phyloP scores from a whole-genome alignment of 2,888 invertebrate genomes.

The Venustoraphidia nigricollis region DNA sequence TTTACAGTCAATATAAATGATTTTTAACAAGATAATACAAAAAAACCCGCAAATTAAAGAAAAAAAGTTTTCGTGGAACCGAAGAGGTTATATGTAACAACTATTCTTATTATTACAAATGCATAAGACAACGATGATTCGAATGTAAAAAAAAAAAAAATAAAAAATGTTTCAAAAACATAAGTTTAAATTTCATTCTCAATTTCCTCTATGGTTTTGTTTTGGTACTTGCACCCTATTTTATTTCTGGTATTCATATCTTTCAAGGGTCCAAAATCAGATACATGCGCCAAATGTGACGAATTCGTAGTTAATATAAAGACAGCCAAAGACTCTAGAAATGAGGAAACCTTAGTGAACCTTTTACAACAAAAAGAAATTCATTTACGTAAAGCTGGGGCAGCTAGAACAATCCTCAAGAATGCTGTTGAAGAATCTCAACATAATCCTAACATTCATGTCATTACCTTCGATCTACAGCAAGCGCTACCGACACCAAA shows the following conservation, averaged over 20 bases:
- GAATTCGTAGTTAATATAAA: neutral
- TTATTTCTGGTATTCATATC: neutral
- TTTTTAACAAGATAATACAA: too few species aligned
- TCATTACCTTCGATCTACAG: slow-evolving; percentile 4
- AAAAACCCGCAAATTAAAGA: too few species aligned
- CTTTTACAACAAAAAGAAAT: neutral
- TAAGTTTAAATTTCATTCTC: too few species aligned
- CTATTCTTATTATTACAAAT: too few species aligned
- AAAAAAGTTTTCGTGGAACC: too few species aligned
- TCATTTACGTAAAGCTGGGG: neutral
- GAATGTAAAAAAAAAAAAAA: too few species aligned
- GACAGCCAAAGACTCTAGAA: neutral
- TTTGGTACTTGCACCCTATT: too few species aligned
- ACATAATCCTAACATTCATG: neutral
- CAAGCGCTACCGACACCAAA: slow-evolving; percentile 5
- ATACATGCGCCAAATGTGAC: neutral
- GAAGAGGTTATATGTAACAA: too few species aligned
- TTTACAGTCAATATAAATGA: too few species aligned
- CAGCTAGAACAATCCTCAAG: neutral
- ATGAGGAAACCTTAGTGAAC: neutral
- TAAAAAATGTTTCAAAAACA: too few species aligned
- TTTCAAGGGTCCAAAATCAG: neutral
- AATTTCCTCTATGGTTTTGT: too few species aligned
- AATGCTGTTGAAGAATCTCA: neutral
- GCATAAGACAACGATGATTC: too few species aligned